A percentile compares a stretch with the other conserved stretches of the same genome.
phyloP scores from a whole-genome alignment of 2,888 invertebrate species.

The Hyposoter didymator region DNA sequence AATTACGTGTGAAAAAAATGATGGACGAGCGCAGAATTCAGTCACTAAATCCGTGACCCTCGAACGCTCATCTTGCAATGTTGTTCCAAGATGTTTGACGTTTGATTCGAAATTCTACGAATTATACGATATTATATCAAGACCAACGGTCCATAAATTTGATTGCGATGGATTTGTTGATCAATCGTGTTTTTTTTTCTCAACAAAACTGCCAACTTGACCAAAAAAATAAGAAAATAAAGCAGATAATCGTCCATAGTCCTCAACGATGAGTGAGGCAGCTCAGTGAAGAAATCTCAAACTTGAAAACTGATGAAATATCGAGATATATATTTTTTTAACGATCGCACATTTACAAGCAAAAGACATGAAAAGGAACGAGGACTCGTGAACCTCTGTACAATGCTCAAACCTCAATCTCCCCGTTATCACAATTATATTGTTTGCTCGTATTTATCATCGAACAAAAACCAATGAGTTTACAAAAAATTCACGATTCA shows the following conservation, averaged over 20 bases:
- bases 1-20: slow-evolving; percentile 2
- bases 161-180: slow-evolving; percentile 48
- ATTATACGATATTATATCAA: not conserved
- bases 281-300: slow-evolving; percentile 46
- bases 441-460: slow-evolving; percentile 8
- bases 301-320: slow-evolving; percentile 30
- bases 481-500: slow-evolving; percentile 7
- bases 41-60: not conserved
- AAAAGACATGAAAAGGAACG: slow-evolving; percentile 18
- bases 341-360: slow-evolving; percentile 28
- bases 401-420: not conserved
- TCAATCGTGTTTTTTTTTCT: slow-evolving; percentile 17
- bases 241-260: not conserved
- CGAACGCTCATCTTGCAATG: slow-evolving; percentile 63
- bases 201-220: slow-evolving; percentile 32
- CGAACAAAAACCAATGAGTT: not conserved
- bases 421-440: slow-evolving; percentile 3
- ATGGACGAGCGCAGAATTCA: slow-evolving; percentile 9
- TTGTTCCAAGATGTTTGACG: slow-evolving; percentile 55
- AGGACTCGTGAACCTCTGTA: not conserved
- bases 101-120: slow-evolving; percentile 46
- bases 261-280: slow-evolving; percentile 23
- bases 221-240: not conserved
- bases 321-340: slow-evolving; percentile 64
- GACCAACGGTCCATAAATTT: slow-evolving; percentile 30